Evolutionary conservation across 2,113 vertebrate genomes (phyloP).

Genomic region (Xiphorhynchus elegans): DNA sequence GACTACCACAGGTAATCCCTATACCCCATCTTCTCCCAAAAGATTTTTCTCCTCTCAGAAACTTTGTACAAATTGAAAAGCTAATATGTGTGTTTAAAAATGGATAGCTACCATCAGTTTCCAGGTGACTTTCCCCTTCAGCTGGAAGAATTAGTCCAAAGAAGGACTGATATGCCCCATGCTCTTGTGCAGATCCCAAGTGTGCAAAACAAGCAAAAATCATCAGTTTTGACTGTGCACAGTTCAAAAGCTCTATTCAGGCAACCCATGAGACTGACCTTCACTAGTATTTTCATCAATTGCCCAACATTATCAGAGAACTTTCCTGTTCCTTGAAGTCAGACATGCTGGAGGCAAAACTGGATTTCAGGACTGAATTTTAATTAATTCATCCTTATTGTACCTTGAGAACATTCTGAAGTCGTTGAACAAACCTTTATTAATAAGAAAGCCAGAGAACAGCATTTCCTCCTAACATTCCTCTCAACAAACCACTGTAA

Average conservation of each 20-base stretch:
- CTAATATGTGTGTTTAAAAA: not conserved
- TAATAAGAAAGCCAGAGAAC: not conserved
- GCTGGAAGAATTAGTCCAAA: not conserved
- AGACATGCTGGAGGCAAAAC: not conserved
- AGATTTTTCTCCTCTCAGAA: not conserved
- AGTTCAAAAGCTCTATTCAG: not conserved
- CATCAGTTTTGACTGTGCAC: not conserved
- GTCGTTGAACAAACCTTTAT: not conserved
- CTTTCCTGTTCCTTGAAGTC: not conserved
- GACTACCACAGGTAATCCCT: not conserved
- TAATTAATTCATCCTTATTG: not conserved
- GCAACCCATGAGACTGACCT: fast-evolving
- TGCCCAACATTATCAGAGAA: not conserved
- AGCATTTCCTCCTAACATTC: not conserved
- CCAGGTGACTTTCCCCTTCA: not conserved
- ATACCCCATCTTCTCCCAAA: not conserved
- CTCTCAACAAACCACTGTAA: not conserved
- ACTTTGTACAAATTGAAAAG: not conserved
- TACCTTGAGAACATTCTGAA: not conserved
- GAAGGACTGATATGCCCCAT: not conserved
- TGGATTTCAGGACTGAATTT: not conserved
- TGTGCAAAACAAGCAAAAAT: not conserved
- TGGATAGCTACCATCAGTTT: not conserved
- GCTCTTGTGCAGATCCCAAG: not conserved
- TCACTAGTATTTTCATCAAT: not conserved